These are phyloP conservation scores for Poeciliopsis turneri DNA, from an alignment of 2,797 vertebrate genomes.

Conservation along the genomic window DNA sequence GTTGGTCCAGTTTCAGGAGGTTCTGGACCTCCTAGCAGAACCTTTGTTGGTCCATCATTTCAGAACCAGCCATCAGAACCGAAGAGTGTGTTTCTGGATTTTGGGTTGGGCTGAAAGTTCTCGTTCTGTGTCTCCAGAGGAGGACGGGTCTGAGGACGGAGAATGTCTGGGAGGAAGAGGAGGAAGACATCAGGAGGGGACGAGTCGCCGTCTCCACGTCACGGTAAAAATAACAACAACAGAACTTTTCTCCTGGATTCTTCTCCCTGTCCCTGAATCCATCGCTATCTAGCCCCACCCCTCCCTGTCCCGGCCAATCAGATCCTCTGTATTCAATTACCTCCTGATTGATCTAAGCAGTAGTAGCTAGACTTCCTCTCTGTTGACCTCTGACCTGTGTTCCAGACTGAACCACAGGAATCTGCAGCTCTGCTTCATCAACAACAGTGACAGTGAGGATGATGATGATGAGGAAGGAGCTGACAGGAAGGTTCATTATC, in stretches of 20 bases:
- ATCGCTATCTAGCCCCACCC: not conserved
- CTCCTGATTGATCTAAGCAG: not conserved
- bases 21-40: not conserved
- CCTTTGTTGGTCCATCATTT: not conserved
- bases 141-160: conserved; percentile 12
- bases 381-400: not conserved
- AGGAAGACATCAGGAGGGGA: conserved; percentile 48
- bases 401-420: conserved; percentile 78
- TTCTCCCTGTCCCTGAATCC: too few species aligned
- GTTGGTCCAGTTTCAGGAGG: not conserved
- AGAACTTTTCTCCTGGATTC: too few species aligned
- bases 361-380: not conserved
- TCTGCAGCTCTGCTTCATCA: conserved; percentile 84
- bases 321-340: not conserved
- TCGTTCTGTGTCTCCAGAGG: conserved; percentile 38
- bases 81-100: too few species aligned
- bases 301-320: not conserved
- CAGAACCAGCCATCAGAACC: not conserved
- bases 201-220: conserved; percentile 35
- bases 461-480: conserved; percentile 67
- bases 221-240: conserved; percentile 41
- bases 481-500: conserved; percentile 53
- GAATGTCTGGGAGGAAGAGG: conserved; percentile 46
- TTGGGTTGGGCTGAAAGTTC: too few species aligned
- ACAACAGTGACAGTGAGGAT: conserved; percentile 81